These are phyloP conservation scores for Dromas ardeola DNA, from an alignment of 2,113 vertebrate genomes.

Conservation along the genomic window DNA sequence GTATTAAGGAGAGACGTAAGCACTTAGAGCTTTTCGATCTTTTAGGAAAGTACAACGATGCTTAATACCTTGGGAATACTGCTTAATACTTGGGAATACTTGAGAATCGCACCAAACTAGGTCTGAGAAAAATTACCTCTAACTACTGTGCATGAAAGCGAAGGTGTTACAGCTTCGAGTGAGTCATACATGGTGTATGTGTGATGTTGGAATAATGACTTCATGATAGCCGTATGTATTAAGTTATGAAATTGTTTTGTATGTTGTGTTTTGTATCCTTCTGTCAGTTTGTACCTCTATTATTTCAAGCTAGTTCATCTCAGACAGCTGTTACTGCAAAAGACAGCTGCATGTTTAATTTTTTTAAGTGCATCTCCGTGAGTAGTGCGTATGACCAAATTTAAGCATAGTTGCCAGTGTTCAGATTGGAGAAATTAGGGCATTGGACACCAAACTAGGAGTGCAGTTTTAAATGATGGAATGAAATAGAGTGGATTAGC, in stretches of 20 bases:
- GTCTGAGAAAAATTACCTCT: background rate
- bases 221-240: background rate
- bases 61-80: background rate
- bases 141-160: background rate
- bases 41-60: background rate
- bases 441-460: background rate
- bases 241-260: background rate
- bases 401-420: background rate
- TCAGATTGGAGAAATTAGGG: background rate
- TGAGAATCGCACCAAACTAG: background rate
- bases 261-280: background rate
- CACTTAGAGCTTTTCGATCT: background rate
- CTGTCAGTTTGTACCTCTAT: background rate
- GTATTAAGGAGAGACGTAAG: background rate
- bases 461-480: background rate
- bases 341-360: background rate
- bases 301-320: background rate
- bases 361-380: background rate
- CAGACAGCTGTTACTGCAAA: background rate
- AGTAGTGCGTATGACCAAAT: background rate
- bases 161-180: background rate
- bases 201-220: background rate
- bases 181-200: rapidly evolving
- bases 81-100: no score
- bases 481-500: background rate